These are phyloP conservation scores for Helarctos malayanus DNA, from an alignment of 2,797 vertebrate genomes.

Conservation along the genomic window DNA sequence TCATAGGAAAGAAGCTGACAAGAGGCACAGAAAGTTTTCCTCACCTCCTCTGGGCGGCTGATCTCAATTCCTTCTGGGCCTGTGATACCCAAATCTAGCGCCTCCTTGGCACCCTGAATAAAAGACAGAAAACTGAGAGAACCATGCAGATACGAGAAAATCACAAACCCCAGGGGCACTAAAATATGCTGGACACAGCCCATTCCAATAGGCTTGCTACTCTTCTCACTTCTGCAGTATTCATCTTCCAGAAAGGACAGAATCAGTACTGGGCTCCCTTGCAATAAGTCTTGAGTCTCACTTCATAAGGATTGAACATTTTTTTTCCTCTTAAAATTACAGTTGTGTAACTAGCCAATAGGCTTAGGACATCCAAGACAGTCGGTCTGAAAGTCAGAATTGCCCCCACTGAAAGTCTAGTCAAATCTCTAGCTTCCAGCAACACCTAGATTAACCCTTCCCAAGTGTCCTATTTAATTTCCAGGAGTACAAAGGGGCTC, in stretches of 20 bases:
- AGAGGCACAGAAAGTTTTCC: neutral
- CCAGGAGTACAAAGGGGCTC: neutral
- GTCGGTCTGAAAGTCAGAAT: constrained; percentile 7
- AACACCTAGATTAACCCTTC: neutral
- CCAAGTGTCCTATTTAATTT: neutral
- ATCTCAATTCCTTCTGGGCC: constrained; percentile 98
- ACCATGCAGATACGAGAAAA: neutral
- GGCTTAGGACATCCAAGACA: neutral
- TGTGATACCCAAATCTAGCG: constrained; percentile 96
- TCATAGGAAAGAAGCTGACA: neutral
- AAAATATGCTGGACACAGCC: neutral
- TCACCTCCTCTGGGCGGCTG: constrained; percentile 97
- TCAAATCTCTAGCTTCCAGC: neutral
- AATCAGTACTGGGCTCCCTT: neutral
- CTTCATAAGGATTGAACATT: neutral
- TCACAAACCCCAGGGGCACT: neutral
- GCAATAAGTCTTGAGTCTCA: neutral
- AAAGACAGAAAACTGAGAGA: constrained; percentile 41
- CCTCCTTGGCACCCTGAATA: constrained; percentile 96
- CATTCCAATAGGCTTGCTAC: neutral
- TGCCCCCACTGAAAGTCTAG: constrained; percentile 8
- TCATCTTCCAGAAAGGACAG: neutral
- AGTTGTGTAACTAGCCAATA: neutral
- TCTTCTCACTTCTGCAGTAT: neutral
- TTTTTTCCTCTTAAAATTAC: constrained; percentile 52